Base-by-base conservation (phyloP, 2,888 invertebrate species). In the Agrenia bidenticulata region DNA sequence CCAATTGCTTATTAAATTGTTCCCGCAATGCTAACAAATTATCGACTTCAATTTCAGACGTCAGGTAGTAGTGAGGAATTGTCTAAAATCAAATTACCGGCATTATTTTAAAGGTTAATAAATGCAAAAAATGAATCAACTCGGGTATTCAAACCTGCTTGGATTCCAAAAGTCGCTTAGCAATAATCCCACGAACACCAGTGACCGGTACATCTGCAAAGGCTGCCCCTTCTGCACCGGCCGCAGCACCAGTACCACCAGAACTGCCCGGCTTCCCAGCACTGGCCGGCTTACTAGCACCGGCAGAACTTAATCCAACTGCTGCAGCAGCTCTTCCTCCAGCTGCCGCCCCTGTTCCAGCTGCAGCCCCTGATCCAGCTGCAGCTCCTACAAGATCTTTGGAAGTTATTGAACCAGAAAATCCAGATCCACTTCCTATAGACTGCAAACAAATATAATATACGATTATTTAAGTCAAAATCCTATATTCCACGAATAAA, bases 1-100 rank as follows among this genome's bases (percentile, higher is more conserved):
- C 89, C 67, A 91, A 81, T 77, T 85, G 84, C 62, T 89, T 89
- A 78, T 97, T 97, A 70, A 94, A 85, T 67, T 85, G 84, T 75
- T 86, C 85, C 67, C 95, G 85, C 79, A 94, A 82, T 77, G 86
- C 85, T 61, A 94, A 69, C 19, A 85, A 81, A 69, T 82, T 79
- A 78, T 97, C 95, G 77, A 98, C 87, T 77, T 89, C 87, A 64
- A 94, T 85, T 62, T 97, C 94, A 49, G 89, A 85, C 0, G 90
- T 87, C 1, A 98, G 83, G 80, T 99, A 99, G 81, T 98, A 99
- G 81, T 99, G 99, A 2, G 99, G 99, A 78, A 99, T 92, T 56
- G 88, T 89, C 80, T 90, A 45, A 45, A 45, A 45, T 15, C 5
- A 4, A 45, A 45, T 5, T 17, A 7, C 32, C 11, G 27, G 17